Evolutionary conservation across 2,888 invertebrate species (phyloP), one percentile per base, ranked within the genome.

Genomic region (Polyploca ridens): DNA sequence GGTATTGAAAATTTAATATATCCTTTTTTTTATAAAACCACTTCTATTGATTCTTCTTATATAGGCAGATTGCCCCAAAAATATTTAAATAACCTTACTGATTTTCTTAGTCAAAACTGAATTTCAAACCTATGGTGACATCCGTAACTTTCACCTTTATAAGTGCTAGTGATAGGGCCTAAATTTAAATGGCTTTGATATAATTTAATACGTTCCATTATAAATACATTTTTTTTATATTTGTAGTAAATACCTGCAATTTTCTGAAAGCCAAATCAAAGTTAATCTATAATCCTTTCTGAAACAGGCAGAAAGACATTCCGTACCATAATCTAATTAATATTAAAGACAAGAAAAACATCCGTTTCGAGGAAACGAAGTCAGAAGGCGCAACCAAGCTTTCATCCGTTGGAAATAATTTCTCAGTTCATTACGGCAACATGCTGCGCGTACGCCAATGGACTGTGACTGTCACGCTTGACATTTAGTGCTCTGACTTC

Each of bases 401-500:
- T 74, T 72, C 75, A 70, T 74, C 68, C 74, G 75, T 77, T 77
- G 76, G 64, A 73, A 74, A 77, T 82, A 77, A 86, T 86, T 85
- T 83, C 79, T 82, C 82, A 84, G 81, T 76, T 84, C 86, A 83
- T 87, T 87, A 79, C 76, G 63, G 73, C 63, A 66, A 69, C 65
- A 79, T 77, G 74, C 54, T 19, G 54, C 54, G 76, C 75, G 78
- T 84, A 76, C 70, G 74, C 69, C 75, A 77, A 84, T 83, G 80
- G 70, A 71, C 77, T 78, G 82, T 83, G 78, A 82, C 79, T 65
- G 58, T 58, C 69, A 64, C 1, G 67, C 66, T 67, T 75, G 71
- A 69, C 65, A 74, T 71, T 71, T 64, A 44, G 41, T 61, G 41
- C 7, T 38, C 59, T 61, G 63, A 65, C 38, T 66, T 58, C 58